Conservation (phyloP, 2,113 vertebrate genomes). For the Cavia aperea region DNA sequence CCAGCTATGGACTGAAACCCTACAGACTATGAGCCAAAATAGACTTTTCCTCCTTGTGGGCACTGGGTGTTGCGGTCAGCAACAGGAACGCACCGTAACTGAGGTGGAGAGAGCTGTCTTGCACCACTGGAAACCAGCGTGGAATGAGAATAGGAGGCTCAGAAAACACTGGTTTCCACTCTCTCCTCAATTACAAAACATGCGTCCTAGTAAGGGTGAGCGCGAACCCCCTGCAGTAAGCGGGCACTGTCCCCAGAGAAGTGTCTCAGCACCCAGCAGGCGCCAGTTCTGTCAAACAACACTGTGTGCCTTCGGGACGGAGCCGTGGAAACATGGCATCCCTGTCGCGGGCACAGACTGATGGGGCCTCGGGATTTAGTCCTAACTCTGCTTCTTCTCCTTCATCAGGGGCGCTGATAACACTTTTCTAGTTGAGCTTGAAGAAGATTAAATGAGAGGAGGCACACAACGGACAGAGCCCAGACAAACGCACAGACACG, state of each 20-base stretch:
- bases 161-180: neutral
- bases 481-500: neutral
- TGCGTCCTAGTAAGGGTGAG: neutral
- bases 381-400: neutral
- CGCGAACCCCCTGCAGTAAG: too few species aligned
- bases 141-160: too few species aligned
- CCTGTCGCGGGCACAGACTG: neutral
- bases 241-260: neutral
- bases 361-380: neutral
- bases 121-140: too few species aligned
- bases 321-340: rapidly evolving
- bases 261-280: neutral
- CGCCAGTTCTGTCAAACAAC: neutral
- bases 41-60: too few species aligned
- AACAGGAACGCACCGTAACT: too few species aligned
- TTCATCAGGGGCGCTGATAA: neutral
- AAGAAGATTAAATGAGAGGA: neutral
- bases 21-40: too few species aligned
- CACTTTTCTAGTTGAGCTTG: neutral
- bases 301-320: too few species aligned
- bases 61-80: too few species aligned
- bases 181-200: neutral
- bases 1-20: too few species aligned
- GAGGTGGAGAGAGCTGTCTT: too few species aligned
- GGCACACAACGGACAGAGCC: neutral